Percentiles rank a stretch among this genome's conserved stretches.
Evolutionary conservation across 2,888 invertebrate species (phyloP).

Genomic region (Aporophyla nigra): DNA sequence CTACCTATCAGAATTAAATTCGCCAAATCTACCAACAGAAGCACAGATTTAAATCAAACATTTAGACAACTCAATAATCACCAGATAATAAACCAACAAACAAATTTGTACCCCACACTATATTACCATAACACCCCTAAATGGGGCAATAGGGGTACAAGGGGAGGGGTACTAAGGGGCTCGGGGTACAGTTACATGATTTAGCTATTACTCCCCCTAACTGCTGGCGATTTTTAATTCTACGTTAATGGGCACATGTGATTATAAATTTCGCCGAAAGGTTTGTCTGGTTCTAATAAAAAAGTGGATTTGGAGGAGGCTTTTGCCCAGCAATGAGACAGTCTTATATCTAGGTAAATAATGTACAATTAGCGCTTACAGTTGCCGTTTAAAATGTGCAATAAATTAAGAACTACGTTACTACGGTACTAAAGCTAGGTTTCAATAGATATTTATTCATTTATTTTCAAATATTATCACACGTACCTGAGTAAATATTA

Average conservation of each 20-base stretch:
- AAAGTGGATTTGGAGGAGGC: neutral
- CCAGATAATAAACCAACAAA: slow-evolving; percentile 64
- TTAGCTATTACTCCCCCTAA: slow-evolving; percentile 78
- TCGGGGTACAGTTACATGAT: slow-evolving; percentile 76
- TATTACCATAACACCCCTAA: slow-evolving; percentile 61
- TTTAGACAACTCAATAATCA: slow-evolving; percentile 53
- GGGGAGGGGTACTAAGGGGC: slow-evolving; percentile 59
- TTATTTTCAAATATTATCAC: no score
- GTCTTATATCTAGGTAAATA: no score
- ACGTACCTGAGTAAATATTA: no score
- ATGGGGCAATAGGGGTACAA: slow-evolving; percentile 42
- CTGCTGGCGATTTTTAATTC: slow-evolving; percentile 71
- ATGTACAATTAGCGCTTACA: no score
- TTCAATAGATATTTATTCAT: no score
- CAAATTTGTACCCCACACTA: slow-evolving; percentile 66
- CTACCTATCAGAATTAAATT: slow-evolving; percentile 8
- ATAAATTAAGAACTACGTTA: no score
- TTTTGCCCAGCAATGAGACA: no score
- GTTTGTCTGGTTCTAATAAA: slow-evolving; percentile 1
- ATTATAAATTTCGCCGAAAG: slow-evolving; percentile 49
- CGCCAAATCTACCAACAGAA: slow-evolving; percentile 13
- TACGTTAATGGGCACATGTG: slow-evolving; percentile 67
- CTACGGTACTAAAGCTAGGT: no score
- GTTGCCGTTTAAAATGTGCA: no score
- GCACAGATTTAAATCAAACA: slow-evolving; percentile 39